Evolutionary conservation across 2,888 invertebrate genomes (phyloP), one percentile per base, ranked within the genome.

Genomic region (Drosophila stalkeri): DNA sequence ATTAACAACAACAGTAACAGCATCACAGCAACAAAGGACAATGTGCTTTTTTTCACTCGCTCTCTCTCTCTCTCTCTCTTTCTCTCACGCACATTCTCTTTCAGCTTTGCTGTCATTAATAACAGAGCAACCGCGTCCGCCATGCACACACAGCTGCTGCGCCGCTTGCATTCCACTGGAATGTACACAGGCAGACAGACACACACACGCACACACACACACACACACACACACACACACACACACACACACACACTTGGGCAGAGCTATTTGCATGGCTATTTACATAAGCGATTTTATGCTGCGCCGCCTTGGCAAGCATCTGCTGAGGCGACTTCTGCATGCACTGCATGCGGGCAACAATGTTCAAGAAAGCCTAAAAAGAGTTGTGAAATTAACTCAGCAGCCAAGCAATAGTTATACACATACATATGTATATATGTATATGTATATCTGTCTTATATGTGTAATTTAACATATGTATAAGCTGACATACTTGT

Each of bases 251-350:
- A 4, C 47, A 52, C 23, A 44, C 31, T n/a, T 2, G 12, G n/a
- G 14, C 47, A 54, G 23, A 52, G n/a, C 46, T 63, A 63, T 63
- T 49, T 66, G 71, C 55, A 41, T 20, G 56, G 59, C 49, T 76
- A 85, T 88, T 88, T 85, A 79, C 86, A 88, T 86, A 85, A 79
- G 71, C 75, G 85, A 85, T 88, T 85, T 88, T 86, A 82, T 86
- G 85, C 81, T 73, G 79, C 73, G 75, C 82, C 80, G 72, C 83
- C 84, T 75, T 39, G 62, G 56, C 18, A 52, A 63, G 47, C 44
- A 35, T 60, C 54, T 44, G 52, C 43, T 33, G 44, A 14, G 43
- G 54, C 51, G 64, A 74, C 73, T 69, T 72, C 46, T 72, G 75
- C 44, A 68, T 75, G 65, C 71, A 27, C 74, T 74, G 51, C 56